Base-by-base conservation (phyloP, 2,797 vertebrate genomes). In the Sebastes taczanowskii region DNA sequence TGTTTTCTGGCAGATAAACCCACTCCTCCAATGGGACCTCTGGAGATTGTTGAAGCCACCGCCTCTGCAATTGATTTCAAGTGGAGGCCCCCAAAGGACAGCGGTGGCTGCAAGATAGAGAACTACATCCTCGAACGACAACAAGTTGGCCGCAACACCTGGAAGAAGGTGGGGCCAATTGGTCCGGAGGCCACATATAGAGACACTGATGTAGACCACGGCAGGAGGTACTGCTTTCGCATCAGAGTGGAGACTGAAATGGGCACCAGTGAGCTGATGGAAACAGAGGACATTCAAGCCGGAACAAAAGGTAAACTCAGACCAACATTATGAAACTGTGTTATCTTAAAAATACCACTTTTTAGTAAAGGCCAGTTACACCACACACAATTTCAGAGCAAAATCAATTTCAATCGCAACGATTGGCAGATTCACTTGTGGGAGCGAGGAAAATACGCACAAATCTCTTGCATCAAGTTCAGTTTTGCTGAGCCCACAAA, bases 11-110 rank as follows among this genome's bases (percentile, higher is more conserved):
- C 91, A 99, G 98, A 97, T 87, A 99, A 97, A 86, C 97, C 98
- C 5, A 96, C 95, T 69, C 91, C 96, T 64, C 97, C 98, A 20
- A 90, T 95, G 91, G 98, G 98, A 76, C 98, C 97, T 65, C 70
- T 99, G 91, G 97, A 97, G 83, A 94, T 97, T 25, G 70, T 97
- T 20, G 96, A 97, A 74, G 93, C 93, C 58, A 89, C 91, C 0
- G 78, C 94, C 30, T 90, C 91, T 1, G 84, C 92, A n/a, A 85
- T 98, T 82, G 96, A 96, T 8, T 93, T 99, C 55, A 93, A 93
- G 78, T 99, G 98, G 98, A 95, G 91, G 61, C 86, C 96, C 10
- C 97, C 98, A 0, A 96, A 95, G 83, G 98, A 99, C 0, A 92
- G 94, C 0, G 98, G 98, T 7, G 98, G 98, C 76, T 96, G 92